Conservation (phyloP, 2,888 invertebrate species). For the Erynnis tages region DNA sequence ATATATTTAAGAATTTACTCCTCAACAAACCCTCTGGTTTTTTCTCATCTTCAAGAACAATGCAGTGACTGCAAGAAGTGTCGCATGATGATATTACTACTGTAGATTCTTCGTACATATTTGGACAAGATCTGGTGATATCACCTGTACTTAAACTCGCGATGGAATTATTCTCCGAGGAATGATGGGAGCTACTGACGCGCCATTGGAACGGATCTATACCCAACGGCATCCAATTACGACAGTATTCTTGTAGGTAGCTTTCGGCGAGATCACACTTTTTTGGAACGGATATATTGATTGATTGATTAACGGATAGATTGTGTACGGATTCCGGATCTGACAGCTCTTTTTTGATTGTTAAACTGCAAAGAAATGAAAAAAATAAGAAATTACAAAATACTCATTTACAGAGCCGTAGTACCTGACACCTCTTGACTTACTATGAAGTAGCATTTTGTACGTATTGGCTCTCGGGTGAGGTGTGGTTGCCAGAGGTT, state of each 20-base stretch:
- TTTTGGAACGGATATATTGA: slow-evolving; percentile 34
- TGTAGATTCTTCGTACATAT: slow-evolving; percentile 50
- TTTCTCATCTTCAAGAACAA: slow-evolving; percentile 33
- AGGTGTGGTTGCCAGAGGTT: no score
- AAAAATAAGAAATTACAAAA: no score
- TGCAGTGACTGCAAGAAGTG: slow-evolving; percentile 42
- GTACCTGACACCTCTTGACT: no score
- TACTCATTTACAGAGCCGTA: no score
- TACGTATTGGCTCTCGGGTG: no score
- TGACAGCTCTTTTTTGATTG: slow-evolving; percentile 46
- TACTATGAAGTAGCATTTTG: no score
- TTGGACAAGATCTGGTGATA: slow-evolving; percentile 55
- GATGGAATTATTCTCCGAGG: slow-evolving; percentile 44
- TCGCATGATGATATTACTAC: slow-evolving; percentile 45
- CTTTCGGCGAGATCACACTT: slow-evolving; percentile 60
- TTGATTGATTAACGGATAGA: slow-evolving; percentile 25
- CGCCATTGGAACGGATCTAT: slow-evolving; percentile 53
- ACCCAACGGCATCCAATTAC: slow-evolving; percentile 52
- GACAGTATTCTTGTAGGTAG: slow-evolving; percentile 59
- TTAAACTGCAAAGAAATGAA: slow-evolving; percentile 44
- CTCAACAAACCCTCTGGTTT: slow-evolving; percentile 30
- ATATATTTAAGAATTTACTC: slow-evolving; percentile 40
- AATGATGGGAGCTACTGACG: slow-evolving; percentile 49
- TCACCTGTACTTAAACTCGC: slow-evolving; percentile 44
- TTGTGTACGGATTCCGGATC: slow-evolving; percentile 49